phyloP scores from a whole-genome alignment of 2,888 invertebrate genomes.

The Apotomis betuletana region DNA sequence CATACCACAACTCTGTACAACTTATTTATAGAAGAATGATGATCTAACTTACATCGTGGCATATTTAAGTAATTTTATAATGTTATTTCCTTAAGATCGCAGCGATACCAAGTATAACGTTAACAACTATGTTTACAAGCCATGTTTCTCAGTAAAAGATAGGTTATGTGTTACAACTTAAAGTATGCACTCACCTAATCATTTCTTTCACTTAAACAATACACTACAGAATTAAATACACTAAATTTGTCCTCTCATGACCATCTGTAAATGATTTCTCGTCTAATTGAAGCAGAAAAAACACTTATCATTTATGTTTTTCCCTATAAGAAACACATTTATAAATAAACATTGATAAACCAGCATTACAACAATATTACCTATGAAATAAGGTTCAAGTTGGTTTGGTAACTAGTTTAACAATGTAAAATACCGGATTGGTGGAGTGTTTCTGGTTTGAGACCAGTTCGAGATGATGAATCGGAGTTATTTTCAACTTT shows the following conservation, averaged over 20 bases:
- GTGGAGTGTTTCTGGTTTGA: constrained; percentile 17
- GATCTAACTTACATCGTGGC: too few relatives aligned
- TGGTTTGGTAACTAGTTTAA: not conserved
- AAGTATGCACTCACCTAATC: constrained; percentile 3
- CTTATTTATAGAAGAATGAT: too few relatives aligned
- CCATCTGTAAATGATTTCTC: constrained; percentile 1
- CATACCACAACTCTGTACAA: too few relatives aligned
- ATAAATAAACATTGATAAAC: not conserved
- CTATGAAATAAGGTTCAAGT: not conserved
- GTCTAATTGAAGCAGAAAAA: constrained; percentile 4
- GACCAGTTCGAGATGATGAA: not conserved
- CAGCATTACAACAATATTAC: not conserved
- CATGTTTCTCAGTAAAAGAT: not conserved
- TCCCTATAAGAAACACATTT: constrained; percentile 16
- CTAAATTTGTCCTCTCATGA: not conserved
- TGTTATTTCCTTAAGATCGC: constrained; percentile 1
- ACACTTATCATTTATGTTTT: constrained; percentile 5
- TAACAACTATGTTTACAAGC: not conserved
- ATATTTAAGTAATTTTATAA: too few relatives aligned
- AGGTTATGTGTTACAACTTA: constrained; percentile 6
- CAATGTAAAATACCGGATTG: not conserved
- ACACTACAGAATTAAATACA: not conserved
- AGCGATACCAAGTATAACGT: not conserved
- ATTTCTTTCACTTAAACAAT: not conserved
- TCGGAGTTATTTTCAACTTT: not conserved